Percentiles rank a stretch among this genome's conserved stretches.
These are phyloP conservation scores for Platalea minor DNA, from an alignment of 2,797 vertebrate species.

Conservation along the genomic window DNA sequence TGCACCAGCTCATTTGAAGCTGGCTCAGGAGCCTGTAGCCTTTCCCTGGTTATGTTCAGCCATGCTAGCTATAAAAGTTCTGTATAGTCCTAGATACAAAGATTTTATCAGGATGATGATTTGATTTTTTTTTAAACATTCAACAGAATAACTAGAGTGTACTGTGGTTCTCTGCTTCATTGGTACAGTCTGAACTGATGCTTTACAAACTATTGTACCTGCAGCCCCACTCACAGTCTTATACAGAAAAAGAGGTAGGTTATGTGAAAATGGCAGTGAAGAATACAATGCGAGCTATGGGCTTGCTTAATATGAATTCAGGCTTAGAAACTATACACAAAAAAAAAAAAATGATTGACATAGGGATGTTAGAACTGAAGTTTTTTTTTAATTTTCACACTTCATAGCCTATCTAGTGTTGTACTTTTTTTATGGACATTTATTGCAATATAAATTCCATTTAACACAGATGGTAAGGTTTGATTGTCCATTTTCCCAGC, in stretches of 20 bases:
- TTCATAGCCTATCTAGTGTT: neutral
- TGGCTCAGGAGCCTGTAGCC: neutral
- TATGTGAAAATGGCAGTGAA: neutral
- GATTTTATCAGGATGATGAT: neutral
- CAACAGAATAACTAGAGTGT: neutral
- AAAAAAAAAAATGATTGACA: neutral
- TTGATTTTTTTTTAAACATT: neutral
- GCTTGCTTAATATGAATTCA: neutral
- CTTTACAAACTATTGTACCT: neutral
- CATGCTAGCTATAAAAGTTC: neutral
- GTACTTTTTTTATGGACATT: neutral
- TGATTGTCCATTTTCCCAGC: neutral
- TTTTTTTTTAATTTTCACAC: neutral
- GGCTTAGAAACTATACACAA: neutral
- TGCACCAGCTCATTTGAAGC: neutral
- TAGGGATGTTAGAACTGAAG: neutral
- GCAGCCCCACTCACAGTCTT: neutral
- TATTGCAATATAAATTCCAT: neutral
- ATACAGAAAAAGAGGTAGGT: neutral
- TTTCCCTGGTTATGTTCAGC: neutral
- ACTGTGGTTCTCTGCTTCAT: neutral
- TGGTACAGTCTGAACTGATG: neutral
- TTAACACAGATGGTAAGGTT: neutral
- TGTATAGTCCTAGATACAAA: neutral
- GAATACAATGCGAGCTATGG: neutral